Base-by-base conservation (phyloP, 2,888 invertebrate species). In the Orgyia antiqua region DNA sequence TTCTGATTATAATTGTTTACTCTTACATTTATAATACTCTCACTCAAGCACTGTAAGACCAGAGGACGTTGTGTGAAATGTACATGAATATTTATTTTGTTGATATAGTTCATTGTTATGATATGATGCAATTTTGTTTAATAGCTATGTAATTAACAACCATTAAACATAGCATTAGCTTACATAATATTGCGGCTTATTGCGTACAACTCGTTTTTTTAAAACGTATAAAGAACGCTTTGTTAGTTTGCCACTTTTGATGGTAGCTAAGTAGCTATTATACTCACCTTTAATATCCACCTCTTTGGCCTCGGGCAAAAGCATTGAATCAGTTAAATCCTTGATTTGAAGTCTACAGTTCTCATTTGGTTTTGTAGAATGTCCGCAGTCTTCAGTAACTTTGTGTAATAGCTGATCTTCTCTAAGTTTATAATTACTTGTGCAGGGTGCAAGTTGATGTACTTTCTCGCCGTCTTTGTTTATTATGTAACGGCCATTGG, bases 391-490 rank as follows among this genome's bases (percentile, higher is more conserved):
- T 10, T 23, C 4, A 23, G 23, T 23, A 6, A 23, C 10, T 23
- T 23, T 23, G 4, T 36, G 27, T 2, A 80, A 51, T 0, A 66
- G 45, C 3, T 54, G 39, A 5, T 66, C 31, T 0, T 63, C 58
- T 1, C 45, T 41, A 2, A 79, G 34, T 1, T 55, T 58, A 43
- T 73, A 77, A 1, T 58, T 36, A 36, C 74, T 77, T 1, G 68
- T 58, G 49, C 82, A 83, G 0, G 65, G 39, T 0, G 62, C 68
- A 5, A 56, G 36, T 41, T 79, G 71, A 46, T 82, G 73, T 0
- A 70, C 3, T 35, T 72, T 79, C 9, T 66, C 48, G 0, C 59
- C 61, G 2, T 62, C 42, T 3, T 53, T 8, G 4, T 6, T 29
- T 1, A 55, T 11, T 1, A 49, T 35, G 35, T 74, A 76, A 1